Evolutionary conservation across 2,113 vertebrate genomes (phyloP).

Genomic region (Lophura nycthemera): DNA sequence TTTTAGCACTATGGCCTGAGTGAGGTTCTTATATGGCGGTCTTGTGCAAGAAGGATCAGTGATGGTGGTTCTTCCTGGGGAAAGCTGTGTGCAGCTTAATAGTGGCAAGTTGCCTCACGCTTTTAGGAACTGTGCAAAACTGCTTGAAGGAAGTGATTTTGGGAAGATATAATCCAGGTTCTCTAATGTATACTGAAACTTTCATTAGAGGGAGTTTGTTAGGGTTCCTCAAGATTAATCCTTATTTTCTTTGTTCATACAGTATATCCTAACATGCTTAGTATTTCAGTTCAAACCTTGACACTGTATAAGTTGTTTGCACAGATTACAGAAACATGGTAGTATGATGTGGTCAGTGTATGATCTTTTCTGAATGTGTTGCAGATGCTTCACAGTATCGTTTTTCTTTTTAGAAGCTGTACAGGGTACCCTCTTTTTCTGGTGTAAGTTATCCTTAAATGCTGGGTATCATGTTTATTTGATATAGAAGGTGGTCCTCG

Average conservation of each 20-base stretch:
- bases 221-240: neutral
- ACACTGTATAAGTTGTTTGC: neutral
- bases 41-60: accelerated
- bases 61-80: neutral
- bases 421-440: neutral
- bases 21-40: neutral
- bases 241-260: neutral
- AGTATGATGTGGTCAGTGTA: neutral
- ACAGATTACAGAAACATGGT: neutral
- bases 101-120: neutral
- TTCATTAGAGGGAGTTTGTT: neutral
- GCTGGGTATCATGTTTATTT: neutral
- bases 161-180: neutral
- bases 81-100: neutral
- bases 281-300: neutral
- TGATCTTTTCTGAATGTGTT: neutral
- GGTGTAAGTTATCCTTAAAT: neutral
- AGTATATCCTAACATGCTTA: neutral
- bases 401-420: neutral
- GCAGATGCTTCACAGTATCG: neutral
- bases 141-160: neutral
- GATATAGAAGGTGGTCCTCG: neutral
- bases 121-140: neutral
- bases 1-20: neutral
- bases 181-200: neutral